Evolutionary conservation across 1,140 invertebrate genomes (phyloP).

Genomic region (Drosophila grimshawi): DNA sequence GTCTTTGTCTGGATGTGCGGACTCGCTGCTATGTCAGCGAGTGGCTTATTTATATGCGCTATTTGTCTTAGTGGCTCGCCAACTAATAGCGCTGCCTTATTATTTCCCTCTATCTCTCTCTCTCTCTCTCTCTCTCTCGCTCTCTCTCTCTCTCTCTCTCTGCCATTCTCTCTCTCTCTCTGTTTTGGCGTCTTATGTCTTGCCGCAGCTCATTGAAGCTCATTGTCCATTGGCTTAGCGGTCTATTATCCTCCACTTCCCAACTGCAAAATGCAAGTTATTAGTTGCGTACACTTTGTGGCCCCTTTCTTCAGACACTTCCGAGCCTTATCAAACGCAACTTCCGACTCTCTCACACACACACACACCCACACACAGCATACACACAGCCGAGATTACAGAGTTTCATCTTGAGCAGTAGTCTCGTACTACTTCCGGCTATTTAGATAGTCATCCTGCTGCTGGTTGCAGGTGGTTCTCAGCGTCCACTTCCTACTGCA

Average conservation of each 20-base stretch:
- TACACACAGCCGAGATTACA: constrained; percentile 27
- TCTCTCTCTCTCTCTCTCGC: constrained; percentile 2
- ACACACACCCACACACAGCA: constrained; percentile 33
- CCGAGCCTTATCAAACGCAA: constrained; percentile 69
- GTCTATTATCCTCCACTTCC: constrained; percentile 17
- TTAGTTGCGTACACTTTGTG: constrained; percentile 41
- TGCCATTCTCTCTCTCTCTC: not conserved
- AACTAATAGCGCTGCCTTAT: constrained; percentile 69
- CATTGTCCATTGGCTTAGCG: constrained; percentile 48
- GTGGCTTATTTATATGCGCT: constrained; percentile 79
- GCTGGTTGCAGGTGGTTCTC: constrained; percentile 61
- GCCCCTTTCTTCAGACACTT: constrained; percentile 44
- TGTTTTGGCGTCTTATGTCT: constrained; percentile 31
- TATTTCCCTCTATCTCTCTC: constrained; percentile 7
- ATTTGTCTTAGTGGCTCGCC: constrained; percentile 73
- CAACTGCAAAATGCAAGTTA: constrained; percentile 13
- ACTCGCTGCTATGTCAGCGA: constrained; percentile 25
- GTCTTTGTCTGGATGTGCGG: not conserved
- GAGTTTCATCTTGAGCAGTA: constrained; percentile 43
- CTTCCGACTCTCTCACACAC: constrained; percentile 66
- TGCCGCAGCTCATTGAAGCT: constrained; percentile 52
- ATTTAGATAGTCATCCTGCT: constrained; percentile 73
- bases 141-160: not conserved
- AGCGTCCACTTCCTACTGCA: constrained; percentile 52
- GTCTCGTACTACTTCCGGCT: constrained; percentile 59